A percentile compares a stretch with the other conserved stretches of the same genome.
These are phyloP conservation scores for Poeciliopsis turneri DNA, from an alignment of 2,797 vertebrate genomes.

Conservation along the genomic window DNA sequence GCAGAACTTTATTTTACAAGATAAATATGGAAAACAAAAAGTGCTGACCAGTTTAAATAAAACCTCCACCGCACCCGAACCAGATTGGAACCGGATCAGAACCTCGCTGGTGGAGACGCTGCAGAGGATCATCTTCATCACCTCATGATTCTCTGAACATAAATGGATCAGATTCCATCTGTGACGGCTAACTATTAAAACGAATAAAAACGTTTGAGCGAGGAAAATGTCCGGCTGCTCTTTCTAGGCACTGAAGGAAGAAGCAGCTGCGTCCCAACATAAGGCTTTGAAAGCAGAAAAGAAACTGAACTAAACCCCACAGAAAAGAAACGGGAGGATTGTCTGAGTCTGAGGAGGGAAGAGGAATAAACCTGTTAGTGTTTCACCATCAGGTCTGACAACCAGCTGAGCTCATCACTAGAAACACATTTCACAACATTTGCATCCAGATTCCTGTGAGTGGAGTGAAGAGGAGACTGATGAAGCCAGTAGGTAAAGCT, in stretches of 20 bases:
- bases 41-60: constrained; percentile 32
- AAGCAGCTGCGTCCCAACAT: constrained; percentile 58
- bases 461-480: constrained; percentile 21
- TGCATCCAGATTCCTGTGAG: constrained; percentile 29
- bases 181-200: not conserved
- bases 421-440: constrained; percentile 25
- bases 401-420: constrained; percentile 12
- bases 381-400: constrained; percentile 6
- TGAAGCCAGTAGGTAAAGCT: constrained; percentile 41
- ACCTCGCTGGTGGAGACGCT: not conserved
- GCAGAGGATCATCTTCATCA: constrained; percentile 6
- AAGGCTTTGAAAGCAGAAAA: constrained; percentile 68
- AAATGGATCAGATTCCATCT: not conserved
- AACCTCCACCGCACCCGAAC: not conserved
- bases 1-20: constrained; percentile 27
- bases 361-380: constrained; percentile 30
- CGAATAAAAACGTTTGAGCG: not conserved
- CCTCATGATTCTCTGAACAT: constrained; percentile 13
- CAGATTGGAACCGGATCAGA: too few species aligned
- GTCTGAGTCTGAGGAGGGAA: constrained; percentile 20
- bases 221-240: constrained; percentile 27
- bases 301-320: constrained; percentile 15
- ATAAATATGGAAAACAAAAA: constrained; percentile 36
- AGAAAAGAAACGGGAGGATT: constrained; percentile 25
- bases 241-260: constrained; percentile 73